These are phyloP conservation scores for Leptobrachium leishanense DNA, from an alignment of 2,113 vertebrate genomes.

Conservation along the genomic window DNA sequence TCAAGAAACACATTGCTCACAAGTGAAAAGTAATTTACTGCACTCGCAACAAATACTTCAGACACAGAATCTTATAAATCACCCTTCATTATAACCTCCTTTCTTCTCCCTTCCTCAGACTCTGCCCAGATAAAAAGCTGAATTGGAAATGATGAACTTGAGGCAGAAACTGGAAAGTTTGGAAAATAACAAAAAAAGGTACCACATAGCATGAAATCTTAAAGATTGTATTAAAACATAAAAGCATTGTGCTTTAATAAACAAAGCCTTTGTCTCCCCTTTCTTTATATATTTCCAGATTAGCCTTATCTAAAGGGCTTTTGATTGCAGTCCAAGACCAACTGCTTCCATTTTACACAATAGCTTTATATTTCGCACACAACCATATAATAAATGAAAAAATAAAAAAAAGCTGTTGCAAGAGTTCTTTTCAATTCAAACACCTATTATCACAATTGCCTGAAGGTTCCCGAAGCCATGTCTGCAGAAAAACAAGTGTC, in stretches of 20 bases:
- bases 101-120: too few relatives aligned
- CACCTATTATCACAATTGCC: slow-evolving; percentile 19
- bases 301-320: slow-evolving; percentile 8
- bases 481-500: slow-evolving; percentile 32
- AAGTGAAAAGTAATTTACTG: too few relatives aligned
- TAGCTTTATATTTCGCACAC: slow-evolving; percentile 17
- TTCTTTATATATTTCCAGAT: slow-evolving; percentile 8
- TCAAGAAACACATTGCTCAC: too few relatives aligned
- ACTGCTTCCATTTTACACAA: slow-evolving; percentile 12
- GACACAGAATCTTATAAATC: too few relatives aligned
- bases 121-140: too few relatives aligned
- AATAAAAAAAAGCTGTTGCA: slow-evolving; percentile 6
- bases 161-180: too few relatives aligned
- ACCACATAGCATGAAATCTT: neutral
- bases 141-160: too few relatives aligned
- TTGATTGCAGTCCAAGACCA: neutral
- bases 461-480: slow-evolving; percentile 12
- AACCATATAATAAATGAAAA: slow-evolving; percentile 17
- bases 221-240: neutral
- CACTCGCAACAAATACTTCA: too few relatives aligned
- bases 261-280: neutral
- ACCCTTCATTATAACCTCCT: too few relatives aligned
- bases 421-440: slow-evolving; percentile 6
- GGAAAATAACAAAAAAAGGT: neutral
- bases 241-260: neutral